These are phyloP conservation scores for Gisinianus flammeolus DNA, from an alignment of 2,888 invertebrate species.

Conservation along the genomic window DNA sequence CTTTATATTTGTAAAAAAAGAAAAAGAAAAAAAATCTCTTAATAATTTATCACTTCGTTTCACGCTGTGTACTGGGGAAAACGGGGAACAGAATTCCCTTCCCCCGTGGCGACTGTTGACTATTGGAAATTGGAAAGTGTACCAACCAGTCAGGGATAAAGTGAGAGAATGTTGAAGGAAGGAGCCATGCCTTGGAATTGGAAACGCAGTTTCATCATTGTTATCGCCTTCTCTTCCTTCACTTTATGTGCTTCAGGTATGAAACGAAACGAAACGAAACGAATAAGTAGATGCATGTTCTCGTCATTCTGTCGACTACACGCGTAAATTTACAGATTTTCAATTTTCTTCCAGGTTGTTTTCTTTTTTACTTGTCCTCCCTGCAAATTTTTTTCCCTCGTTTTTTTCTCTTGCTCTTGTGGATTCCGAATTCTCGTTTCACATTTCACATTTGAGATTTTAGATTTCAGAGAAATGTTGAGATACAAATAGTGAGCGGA, in stretches of 20 bases:
- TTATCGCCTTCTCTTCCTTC: constrained; percentile 6
- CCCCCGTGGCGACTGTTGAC: no score
- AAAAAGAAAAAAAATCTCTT: no score
- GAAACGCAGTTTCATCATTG: constrained; percentile 17
- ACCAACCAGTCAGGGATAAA: no score
- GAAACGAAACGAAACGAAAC: background rate
- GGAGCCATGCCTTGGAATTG: background rate
- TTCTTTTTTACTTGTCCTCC: no score
- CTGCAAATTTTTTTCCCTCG: no score
- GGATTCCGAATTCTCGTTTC: background rate
- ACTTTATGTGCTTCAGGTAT: constrained; percentile 29
- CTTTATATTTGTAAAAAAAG: no score
- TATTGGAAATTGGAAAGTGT: no score
- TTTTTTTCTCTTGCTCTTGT: background rate
- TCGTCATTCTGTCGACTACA: background rate
- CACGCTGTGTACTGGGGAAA: no score
- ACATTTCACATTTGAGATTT: background rate
- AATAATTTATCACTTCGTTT: no score
- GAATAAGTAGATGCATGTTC: background rate
- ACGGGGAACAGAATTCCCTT: no score
- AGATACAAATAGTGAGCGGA: no score
- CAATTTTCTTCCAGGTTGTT: background rate
- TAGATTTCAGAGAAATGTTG: background rate
- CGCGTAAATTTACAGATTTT: background rate
- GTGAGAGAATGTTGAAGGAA: background rate